Conservation (phyloP, 2,888 invertebrate species). For the Mythimna vitellina region DNA sequence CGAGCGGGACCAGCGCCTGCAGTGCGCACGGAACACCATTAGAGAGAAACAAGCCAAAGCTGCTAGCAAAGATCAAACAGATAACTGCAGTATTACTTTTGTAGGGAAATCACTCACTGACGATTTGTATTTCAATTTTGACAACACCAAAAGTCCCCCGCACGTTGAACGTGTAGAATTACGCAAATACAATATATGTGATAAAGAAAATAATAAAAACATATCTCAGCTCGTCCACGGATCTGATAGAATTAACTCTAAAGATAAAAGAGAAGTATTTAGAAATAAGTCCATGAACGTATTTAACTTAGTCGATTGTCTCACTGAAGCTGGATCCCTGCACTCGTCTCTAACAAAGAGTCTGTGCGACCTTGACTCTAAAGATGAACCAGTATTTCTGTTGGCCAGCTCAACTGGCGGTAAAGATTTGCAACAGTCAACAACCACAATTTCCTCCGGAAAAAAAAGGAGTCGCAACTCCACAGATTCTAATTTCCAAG, state of each 20-base stretch:
- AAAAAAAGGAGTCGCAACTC: conserved; percentile 89
- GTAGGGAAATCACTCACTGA: conserved; percentile 80
- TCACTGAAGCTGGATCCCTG: conserved; percentile 84
- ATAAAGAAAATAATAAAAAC: conserved; percentile 84
- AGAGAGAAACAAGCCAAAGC: conserved; percentile 76
- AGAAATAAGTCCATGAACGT: conserved; percentile 88
- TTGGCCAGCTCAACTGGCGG: conserved; percentile 79
- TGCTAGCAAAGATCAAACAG: conserved; percentile 71
- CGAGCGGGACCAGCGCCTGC: conserved; percentile 80
- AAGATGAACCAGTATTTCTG: conserved; percentile 82
- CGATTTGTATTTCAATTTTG: conserved; percentile 73
- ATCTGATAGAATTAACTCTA: conserved; percentile 74
- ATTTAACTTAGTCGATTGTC: conserved; percentile 87
- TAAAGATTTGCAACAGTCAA: conserved; percentile 85
- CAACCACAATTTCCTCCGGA: conserved; percentile 86
- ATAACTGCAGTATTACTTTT: conserved; percentile 80
- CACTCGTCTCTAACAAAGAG: conserved; percentile 87
- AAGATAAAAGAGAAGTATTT: conserved; percentile 88
- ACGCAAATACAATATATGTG: conserved; percentile 76
- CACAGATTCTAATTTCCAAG: conserved; percentile 87
- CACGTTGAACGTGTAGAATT: conserved; percentile 75
- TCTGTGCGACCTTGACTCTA: conserved; percentile 85
- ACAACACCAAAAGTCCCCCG: conserved; percentile 70
- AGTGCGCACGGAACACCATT: conserved; percentile 78
- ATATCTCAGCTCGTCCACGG: conserved; percentile 75